Percentiles rank a stretch among this genome's conserved stretches.
Conservation (phyloP, 2,113 vertebrate genomes). For the Ptyas mucosa region DNA sequence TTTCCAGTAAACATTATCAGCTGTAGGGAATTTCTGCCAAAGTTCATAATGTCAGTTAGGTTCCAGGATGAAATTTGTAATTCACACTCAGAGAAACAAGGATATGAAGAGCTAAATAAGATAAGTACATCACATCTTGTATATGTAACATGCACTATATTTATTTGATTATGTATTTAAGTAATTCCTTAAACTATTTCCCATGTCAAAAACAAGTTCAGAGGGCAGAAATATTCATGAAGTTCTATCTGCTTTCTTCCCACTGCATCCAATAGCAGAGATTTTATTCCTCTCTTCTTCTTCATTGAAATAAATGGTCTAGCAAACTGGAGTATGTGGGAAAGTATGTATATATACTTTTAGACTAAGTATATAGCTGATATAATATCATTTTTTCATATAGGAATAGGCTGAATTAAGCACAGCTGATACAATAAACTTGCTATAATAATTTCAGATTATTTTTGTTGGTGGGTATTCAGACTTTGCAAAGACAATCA, state of each 20-base stretch:
- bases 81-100: not conserved
- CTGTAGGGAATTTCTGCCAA: constrained; percentile 44
- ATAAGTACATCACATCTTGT: not conserved
- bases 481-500: not conserved
- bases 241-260: not conserved
- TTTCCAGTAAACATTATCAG: constrained; percentile 50
- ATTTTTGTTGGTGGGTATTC: not conserved
- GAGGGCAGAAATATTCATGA: not conserved
- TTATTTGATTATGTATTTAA: not conserved
- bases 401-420: not conserved
- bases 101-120: constrained; percentile 1
- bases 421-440: not conserved
- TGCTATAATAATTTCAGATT: not conserved
- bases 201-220: not conserved
- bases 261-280: not conserved
- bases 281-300: not conserved
- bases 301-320: not conserved
- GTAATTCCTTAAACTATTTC: not conserved
- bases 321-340: not conserved
- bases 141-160: not conserved
- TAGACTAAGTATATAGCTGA: not conserved
- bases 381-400: not conserved
- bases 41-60: constrained; percentile 49
- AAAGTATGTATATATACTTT: not conserved
- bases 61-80: not conserved